Evolutionary conservation across 1,140 invertebrate species (phyloP).

Genomic region (Apocrypta bakeri): DNA sequence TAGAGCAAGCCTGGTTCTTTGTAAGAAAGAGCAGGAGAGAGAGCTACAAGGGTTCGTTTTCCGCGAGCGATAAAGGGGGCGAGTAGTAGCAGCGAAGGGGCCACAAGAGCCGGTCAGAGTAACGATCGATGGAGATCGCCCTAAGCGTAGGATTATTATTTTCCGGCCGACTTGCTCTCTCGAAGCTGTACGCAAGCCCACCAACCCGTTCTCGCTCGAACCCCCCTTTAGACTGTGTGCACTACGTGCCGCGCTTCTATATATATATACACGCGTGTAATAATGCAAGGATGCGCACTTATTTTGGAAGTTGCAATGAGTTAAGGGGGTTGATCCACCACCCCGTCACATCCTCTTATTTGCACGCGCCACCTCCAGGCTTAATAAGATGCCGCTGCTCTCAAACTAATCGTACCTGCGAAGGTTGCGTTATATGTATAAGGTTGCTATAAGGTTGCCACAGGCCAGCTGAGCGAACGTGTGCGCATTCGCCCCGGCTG

Average conservation of each 20-base stretch:
- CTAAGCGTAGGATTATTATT: constrained; percentile 49
- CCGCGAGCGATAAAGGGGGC: constrained; percentile 42
- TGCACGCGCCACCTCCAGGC: background rate
- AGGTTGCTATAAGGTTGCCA: too few relatives aligned
- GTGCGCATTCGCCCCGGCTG: background rate
- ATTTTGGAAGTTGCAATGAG: background rate
- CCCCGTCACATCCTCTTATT: background rate
- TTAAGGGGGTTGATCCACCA: background rate
- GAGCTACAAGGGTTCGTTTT: constrained; percentile 31
- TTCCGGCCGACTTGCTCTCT: constrained; percentile 47
- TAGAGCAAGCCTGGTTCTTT: background rate
- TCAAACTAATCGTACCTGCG: constrained; percentile 42
- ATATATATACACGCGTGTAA: background rate
- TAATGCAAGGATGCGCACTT: constrained; percentile 22
- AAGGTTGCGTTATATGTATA: background rate
- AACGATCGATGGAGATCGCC: constrained; percentile 46
- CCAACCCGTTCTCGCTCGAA: background rate
- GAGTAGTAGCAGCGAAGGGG: background rate
- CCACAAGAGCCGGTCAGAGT: background rate
- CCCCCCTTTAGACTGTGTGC: background rate
- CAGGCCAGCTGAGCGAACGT: background rate
- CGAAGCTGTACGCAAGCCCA: constrained; percentile 22
- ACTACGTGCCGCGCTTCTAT: background rate
- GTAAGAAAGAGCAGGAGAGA: background rate
- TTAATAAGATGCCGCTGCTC: constrained; percentile 15